These are phyloP conservation scores for Porites divaricata DNA, from an alignment of 92 coral and sea anemone genomes.

Conservation along the genomic window DNA sequence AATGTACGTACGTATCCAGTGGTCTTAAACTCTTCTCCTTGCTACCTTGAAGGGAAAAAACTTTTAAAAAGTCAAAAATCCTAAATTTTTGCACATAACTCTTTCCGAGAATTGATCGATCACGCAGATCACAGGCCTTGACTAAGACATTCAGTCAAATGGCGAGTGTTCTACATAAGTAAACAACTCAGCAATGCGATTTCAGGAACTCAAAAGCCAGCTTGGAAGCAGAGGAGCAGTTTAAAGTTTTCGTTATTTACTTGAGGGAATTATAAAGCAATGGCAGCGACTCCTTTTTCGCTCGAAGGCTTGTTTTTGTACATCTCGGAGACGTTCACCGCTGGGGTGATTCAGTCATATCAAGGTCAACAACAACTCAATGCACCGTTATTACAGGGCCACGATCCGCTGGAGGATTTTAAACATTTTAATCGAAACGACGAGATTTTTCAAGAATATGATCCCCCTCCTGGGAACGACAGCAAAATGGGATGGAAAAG, in stretches of 20 bases:
- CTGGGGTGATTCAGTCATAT: background rate
- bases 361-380: background rate
- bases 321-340: background rate
- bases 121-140: background rate
- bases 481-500: conserved; percentile 58
- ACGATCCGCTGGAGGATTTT: conserved; percentile 28
- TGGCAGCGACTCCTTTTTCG: background rate
- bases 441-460: conserved; percentile 61
- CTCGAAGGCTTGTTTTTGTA: background rate
- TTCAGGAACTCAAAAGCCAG: no score
- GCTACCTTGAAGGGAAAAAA: no score
- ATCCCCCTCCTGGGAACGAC: conserved; percentile 30
- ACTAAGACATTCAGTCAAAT: background rate
- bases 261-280: background rate
- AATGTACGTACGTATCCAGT: no score
- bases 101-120: background rate
- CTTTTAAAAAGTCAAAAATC: background rate
- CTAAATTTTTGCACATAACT: background rate
- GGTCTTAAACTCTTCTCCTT: no score
- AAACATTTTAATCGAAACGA: conserved; percentile 37
- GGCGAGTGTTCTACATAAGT: background rate
- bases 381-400: background rate
- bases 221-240: no score
- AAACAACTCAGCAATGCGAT: no score
- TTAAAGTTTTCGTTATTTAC: no score